Conservation (phyloP, 2,888 invertebrate species). For the Drosophila nr. medialis region DNA sequence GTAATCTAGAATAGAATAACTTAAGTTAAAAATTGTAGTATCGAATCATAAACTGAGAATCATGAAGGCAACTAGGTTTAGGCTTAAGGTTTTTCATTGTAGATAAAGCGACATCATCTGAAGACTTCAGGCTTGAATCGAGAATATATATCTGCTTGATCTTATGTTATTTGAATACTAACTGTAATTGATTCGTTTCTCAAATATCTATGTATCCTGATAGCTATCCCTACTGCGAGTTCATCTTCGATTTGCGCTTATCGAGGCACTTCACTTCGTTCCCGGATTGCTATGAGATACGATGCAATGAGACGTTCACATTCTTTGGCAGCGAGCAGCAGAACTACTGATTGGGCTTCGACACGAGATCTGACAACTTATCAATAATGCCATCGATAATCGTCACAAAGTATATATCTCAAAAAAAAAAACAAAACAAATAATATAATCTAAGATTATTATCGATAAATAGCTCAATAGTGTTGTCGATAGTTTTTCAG, state of each 20-base stretch:
- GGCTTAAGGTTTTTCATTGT: background rate
- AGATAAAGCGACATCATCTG: background rate
- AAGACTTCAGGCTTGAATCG: background rate
- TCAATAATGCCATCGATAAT: conserved; percentile 15
- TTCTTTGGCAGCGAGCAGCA: conserved; percentile 70
- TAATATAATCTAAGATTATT: background rate
- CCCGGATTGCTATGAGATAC: conserved; percentile 82
- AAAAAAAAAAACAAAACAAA: background rate
- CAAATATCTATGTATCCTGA: background rate
- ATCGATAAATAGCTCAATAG: conserved; percentile 8
- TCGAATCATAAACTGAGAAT: background rate
- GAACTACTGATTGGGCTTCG: conserved; percentile 20
- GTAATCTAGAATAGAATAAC: background rate
- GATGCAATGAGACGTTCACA: conserved; percentile 83
- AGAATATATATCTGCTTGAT: background rate
- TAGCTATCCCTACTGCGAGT: conserved; percentile 83
- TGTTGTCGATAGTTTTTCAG: conserved; percentile 18
- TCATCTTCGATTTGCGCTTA: conserved; percentile 82
- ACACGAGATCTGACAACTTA: conserved; percentile 1
- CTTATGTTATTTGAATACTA: background rate
- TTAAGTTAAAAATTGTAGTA: background rate
- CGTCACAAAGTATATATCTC: background rate
- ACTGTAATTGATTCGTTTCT: background rate
- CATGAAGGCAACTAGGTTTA: background rate
- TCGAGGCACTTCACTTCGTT: conserved; percentile 83